Conservation (phyloP, 2,797 vertebrate genomes). For the Poeciliopsis paucimaculata region DNA sequence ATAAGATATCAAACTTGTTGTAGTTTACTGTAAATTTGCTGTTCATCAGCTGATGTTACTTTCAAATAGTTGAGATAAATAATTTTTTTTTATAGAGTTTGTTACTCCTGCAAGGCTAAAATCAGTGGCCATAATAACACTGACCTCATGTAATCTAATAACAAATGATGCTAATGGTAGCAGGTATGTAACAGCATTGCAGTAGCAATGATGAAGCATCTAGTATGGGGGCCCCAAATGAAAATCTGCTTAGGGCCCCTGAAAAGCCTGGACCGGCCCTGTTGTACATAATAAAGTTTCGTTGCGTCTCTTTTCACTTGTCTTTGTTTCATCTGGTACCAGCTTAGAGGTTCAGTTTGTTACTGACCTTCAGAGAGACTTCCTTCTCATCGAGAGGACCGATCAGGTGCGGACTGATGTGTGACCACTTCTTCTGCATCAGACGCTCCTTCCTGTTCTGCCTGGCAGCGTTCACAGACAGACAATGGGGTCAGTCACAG, state of each 20-base stretch:
- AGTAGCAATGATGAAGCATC: too few species aligned
- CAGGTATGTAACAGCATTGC: too few species aligned
- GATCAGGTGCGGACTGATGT: slow-evolving; percentile 88
- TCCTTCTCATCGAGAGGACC: slow-evolving; percentile 87
- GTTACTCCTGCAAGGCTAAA: too few species aligned
- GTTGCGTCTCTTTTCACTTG: background rate
- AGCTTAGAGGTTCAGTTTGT: background rate
- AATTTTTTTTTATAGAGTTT: too few species aligned
- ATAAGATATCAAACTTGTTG: background rate
- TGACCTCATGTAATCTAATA: too few species aligned
- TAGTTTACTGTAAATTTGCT: background rate
- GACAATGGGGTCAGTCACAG: background rate
- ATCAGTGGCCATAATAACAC: too few species aligned
- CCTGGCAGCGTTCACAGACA: slow-evolving; percentile 66
- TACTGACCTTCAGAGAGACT: slow-evolving; percentile 88
- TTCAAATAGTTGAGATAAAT: too few species aligned
- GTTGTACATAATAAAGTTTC: background rate
- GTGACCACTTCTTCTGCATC: slow-evolving; percentile 91
- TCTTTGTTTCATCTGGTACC: background rate
- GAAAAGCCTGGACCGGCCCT: too few species aligned
- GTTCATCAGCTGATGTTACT: background rate
- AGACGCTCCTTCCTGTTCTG: slow-evolving; percentile 88
- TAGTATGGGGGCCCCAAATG: too few species aligned
- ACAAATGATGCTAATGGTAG: too few species aligned
- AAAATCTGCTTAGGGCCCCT: too few species aligned